phyloP scores from a whole-genome alignment of 2,113 vertebrate species.

The Eonycteris spelaea region DNA sequence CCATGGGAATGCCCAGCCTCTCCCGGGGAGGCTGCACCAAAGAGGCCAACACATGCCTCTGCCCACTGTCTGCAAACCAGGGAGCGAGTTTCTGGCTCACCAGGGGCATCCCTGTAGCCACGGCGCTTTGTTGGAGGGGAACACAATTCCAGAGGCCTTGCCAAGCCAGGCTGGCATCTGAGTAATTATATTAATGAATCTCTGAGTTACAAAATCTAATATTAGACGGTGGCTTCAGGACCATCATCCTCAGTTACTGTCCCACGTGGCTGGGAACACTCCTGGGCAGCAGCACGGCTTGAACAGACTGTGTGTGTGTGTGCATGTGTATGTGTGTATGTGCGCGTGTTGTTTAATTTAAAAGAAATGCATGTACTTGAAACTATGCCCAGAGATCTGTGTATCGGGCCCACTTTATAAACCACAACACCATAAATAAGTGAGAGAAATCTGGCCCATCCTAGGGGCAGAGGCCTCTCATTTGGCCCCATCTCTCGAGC shows the following conservation, averaged over 20 bases:
- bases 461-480: conserved; percentile 42
- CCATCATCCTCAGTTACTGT: conserved; percentile 27
- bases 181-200: conserved; percentile 72
- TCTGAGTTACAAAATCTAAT: conserved; percentile 71
- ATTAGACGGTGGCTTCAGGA: conserved; percentile 51
- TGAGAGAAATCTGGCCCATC: conserved; percentile 51
- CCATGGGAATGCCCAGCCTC: neutral
- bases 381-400: conserved; percentile 69
- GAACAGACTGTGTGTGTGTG: conserved; percentile 26
- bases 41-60: neutral
- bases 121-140: conserved; percentile 40
- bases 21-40: neutral
- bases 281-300: conserved; percentile 9
- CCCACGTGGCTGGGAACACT: conserved; percentile 47
- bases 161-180: conserved; percentile 66
- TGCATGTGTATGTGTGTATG: neutral
- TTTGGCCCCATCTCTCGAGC: neutral
- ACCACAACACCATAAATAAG: conserved; percentile 63
- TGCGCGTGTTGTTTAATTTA: conserved; percentile 45
- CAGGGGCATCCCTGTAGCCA: neutral
- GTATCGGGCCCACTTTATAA: conserved; percentile 54
- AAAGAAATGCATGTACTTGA: conserved; percentile 71
- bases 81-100: neutral
- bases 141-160: conserved; percentile 52
- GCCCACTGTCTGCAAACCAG: neutral